A percentile compares a stretch with the other conserved stretches of the same genome.
phyloP scores from a whole-genome alignment of 53 echinoderm and acorn worm species.

The Pentamera pediparva region DNA sequence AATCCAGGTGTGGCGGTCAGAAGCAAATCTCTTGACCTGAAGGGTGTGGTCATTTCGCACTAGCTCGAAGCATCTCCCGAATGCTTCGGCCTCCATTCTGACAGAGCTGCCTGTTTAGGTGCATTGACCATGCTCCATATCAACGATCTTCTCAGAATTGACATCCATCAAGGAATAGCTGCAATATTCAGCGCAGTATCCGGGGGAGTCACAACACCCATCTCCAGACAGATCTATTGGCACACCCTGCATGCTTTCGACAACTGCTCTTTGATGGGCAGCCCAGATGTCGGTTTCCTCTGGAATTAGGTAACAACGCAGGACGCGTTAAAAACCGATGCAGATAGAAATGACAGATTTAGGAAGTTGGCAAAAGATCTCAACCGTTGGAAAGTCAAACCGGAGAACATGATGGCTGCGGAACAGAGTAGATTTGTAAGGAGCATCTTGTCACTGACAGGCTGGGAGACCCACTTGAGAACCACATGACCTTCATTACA shows the following conservation, averaged over 20 bases:
- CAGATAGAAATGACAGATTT: slow-evolving; percentile 3
- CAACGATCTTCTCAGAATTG: background rate
- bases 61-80: background rate
- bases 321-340: background rate
- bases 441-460: too few relatives aligned
- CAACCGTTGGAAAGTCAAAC: background rate
- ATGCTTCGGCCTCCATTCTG: background rate
- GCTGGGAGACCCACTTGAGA: too few relatives aligned
- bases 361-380: background rate
- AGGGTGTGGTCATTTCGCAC: background rate
- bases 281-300: too few relatives aligned
- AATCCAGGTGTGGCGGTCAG: background rate
- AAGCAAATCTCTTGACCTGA: background rate
- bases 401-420: slow-evolving; percentile 7
- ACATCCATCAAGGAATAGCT: background rate
- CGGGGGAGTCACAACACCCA: background rate
- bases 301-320: too few relatives aligned
- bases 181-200: background rate
- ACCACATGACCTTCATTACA: too few relatives aligned
- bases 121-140: background rate
- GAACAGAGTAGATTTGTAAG: background rate
- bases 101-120: background rate
- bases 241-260: background rate
- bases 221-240: background rate
- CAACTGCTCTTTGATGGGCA: background rate